Evolutionary conservation across 1,140 invertebrate genomes (phyloP), one percentile per base, ranked within the genome.

Genomic region (Drosophila bifasciata): DNA sequence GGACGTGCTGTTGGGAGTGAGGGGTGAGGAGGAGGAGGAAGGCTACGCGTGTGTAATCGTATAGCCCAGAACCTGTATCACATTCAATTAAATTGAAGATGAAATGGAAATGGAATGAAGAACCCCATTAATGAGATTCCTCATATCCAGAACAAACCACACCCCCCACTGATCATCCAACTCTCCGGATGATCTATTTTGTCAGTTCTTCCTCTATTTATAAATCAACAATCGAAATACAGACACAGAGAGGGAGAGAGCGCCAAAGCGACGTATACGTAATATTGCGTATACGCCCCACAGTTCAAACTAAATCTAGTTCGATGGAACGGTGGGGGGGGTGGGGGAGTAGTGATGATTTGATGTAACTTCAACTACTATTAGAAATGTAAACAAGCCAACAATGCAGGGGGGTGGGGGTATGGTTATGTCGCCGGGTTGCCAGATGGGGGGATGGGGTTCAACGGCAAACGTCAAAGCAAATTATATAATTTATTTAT

Each of bases 401-500:
- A 23, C 63, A 50, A 73, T 8, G 0, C 19, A 16, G 28, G 41
- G 19, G 19, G 7, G 25, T 2, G 6, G 9, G 21, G 2, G n/a
- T n/a, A n/a, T 1, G n/a, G 51, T 21, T 11, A 7, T 39, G 50
- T 52, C 3, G 3, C 16, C 23, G 19, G 4, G 8, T 5, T 17
- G 11, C 11, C 11, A 2, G 17, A 4, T 48, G 41, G 9, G 32
- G 28, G 19, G 19, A 19, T 19, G 25, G 4, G 7, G 13, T 13
- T 36, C 50, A 51, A n/a, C n/a, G n/a, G 53, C 51, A 56, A 73
- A 73, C 69, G 70, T 73, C 69, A 78, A 60, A 76, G 70, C 79
- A 64, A 76, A 84, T 84, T 84, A 84, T 84, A 84, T 84, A 84
- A 84, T 84, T 84, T 84, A 84, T 84, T 83, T 84, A 84, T 84